These are phyloP conservation scores for Diogma glabrata DNA, from an alignment of 2,888 invertebrate species.

Conservation along the genomic window DNA sequence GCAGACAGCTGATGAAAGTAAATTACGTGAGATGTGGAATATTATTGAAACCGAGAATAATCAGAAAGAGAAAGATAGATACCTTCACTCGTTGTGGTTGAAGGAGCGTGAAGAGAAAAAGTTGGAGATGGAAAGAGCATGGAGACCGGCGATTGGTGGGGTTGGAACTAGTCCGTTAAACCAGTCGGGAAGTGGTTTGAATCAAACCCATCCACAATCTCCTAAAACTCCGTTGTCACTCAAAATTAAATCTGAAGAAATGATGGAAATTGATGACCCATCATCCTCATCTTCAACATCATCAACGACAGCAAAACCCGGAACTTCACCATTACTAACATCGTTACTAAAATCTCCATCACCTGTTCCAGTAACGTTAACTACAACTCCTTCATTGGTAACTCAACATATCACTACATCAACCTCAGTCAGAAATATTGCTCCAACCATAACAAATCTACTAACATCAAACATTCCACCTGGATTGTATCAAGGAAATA, in stretches of 20 bases:
- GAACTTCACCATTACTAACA: conserved; percentile 64
- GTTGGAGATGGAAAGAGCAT: conserved; percentile 46
- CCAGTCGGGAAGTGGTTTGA: conserved; percentile 14
- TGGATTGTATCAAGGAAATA: too few species aligned
- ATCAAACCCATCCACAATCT: background rate
- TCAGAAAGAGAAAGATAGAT: conserved; percentile 54
- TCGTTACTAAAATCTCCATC: conserved; percentile 66
- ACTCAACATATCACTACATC: background rate
- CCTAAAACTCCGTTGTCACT: conserved; percentile 10
- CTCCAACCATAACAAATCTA: conserved; percentile 36
- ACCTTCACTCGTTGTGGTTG: conserved; percentile 48
- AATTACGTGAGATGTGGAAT: conserved; percentile 60
- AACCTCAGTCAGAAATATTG: conserved; percentile 25
- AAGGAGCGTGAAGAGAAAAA: conserved; percentile 47
- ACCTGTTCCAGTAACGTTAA: conserved; percentile 31
- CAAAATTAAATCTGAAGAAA: conserved; percentile 19
- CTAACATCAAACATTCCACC: conserved; percentile 31
- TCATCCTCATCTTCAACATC: conserved; percentile 19
- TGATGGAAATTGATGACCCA: conserved; percentile 26
- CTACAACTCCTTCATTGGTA: background rate
- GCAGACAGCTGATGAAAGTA: conserved; percentile 51
- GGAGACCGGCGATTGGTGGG: conserved; percentile 41
- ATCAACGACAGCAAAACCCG: conserved; percentile 34
- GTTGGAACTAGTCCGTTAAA: conserved; percentile 15
- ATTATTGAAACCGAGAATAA: conserved; percentile 62